Conservation (phyloP, 1,140 invertebrate species). For the Octopus bimaculoides region DNA sequence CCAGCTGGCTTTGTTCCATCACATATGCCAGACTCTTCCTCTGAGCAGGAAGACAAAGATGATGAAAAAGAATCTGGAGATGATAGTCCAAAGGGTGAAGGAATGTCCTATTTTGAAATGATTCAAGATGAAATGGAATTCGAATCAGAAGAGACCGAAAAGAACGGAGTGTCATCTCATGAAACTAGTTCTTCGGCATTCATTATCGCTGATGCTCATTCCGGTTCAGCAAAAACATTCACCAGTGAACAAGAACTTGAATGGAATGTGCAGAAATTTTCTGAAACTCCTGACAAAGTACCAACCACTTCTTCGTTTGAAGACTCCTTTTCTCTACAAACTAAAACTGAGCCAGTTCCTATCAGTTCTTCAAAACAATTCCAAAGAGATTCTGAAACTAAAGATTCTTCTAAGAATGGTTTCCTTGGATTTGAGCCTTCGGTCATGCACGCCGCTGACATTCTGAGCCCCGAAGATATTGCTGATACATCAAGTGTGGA, state of each 20-base stretch:
- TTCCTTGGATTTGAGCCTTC: constrained; percentile 16
- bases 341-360: constrained; percentile 24
- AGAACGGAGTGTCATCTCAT: constrained; percentile 11
- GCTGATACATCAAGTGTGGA: constrained; percentile 78
- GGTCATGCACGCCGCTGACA: constrained; percentile 14
- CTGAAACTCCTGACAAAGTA: neutral
- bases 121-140: constrained; percentile 13
- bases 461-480: constrained; percentile 42
- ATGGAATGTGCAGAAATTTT: constrained; percentile 10
- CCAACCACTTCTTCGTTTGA: neutral
- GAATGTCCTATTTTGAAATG: constrained; percentile 11
- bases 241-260: neutral
- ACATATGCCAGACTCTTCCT: neutral
- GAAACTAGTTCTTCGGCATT: neutral
- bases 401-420: constrained; percentile 10
- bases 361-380: constrained; percentile 14
- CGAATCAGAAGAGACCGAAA: constrained; percentile 16
- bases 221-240: neutral
- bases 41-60: constrained; percentile 22
- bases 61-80: constrained; percentile 34
- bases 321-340: constrained; percentile 20
- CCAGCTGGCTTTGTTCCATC: constrained; percentile 32
- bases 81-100: constrained; percentile 19
- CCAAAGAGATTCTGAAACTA: constrained; percentile 7
- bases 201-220: neutral